A percentile compares a stretch with the other conserved stretches of the same genome.
These are phyloP conservation scores for Amblyraja radiata DNA, from an alignment of 2,797 vertebrate species.

Conservation along the genomic window DNA sequence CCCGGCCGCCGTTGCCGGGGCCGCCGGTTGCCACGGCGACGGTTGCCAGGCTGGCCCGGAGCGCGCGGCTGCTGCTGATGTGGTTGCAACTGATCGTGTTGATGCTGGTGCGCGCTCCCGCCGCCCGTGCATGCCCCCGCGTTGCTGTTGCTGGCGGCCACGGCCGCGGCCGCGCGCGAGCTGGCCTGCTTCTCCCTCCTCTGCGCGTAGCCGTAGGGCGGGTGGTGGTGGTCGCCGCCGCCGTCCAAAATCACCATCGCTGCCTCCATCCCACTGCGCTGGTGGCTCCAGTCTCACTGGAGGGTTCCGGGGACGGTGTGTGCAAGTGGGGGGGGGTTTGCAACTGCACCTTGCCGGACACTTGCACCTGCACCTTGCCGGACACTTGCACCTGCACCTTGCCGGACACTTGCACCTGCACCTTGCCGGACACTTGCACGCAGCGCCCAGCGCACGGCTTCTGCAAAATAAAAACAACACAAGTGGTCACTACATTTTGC, in stretches of 20 bases:
- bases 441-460: not conserved
- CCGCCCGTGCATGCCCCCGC: conserved; percentile 26
- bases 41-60: conserved; percentile 58
- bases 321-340: no score
- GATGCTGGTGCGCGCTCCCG: conserved; percentile 46
- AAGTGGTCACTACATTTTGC: not conserved
- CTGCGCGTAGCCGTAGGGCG: conserved; percentile 87
- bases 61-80: conserved; percentile 59
- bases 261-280: conserved; percentile 76
- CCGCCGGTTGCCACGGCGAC: conserved; percentile 55
- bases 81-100: conserved; percentile 51
- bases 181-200: conserved; percentile 63
- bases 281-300: not conserved
- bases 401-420: no score
- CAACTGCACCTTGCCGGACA: no score
- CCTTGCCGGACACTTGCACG: no score
- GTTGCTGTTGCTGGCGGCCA: conserved; percentile 39
- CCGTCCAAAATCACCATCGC: conserved; percentile 95
- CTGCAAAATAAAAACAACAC: not conserved
- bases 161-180: conserved; percentile 66
- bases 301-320: no score
- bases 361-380: no score
- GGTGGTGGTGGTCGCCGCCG: conserved; percentile 86
- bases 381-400: no score
- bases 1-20: not conserved